Evolutionary conservation across 1,140 invertebrate genomes (phyloP), one percentile per base, ranked within the genome.

Genomic region (Pseudoatta argentina): DNA sequence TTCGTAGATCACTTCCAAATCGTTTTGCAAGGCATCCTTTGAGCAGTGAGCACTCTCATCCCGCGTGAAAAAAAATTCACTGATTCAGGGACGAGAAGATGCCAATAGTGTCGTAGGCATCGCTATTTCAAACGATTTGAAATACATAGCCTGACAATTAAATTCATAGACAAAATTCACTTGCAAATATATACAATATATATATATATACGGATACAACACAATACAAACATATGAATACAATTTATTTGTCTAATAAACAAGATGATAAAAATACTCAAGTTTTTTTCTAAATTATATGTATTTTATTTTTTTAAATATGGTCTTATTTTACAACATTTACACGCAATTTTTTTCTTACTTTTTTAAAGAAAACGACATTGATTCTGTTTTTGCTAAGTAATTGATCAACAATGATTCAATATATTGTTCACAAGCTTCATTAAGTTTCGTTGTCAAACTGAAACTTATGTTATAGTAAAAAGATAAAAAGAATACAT

Each of bases 1-100:
- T 85, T 89, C 69, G 34, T 76, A 83, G 89, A 90, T 90, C 89
- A 61, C 69, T 89, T 90, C 64, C 89, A 89, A 90, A 89, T 90
- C 89, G 81, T 90, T 82, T 86, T 87, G 86, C 89, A 90, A 90
- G 89, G 89, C 89, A 90, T 86, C 71, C 86, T 89, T 90, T 90
- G 89, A 90, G 88, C 89, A 89, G 75, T 61, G 69, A 44, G 55
- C 63, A 55, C n/a, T 83, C 67, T 34, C 39, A 39, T 75, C 57
- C 39, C 69, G 27, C 27, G 69, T n/a, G 59, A 86, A 69, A 66
- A 34, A 16, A 57, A 57, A 79, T n/a, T 82, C 85, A 73, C 18
- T 59, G 55, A 81, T 83, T 75, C 51, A 63, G 48, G 24, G 24
- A 48, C 61, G 55, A 85, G 21, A 57, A 48, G 18, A 51, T 78